Evolutionary conservation across 2,888 invertebrate genomes (phyloP).

Genomic region (Oithona nana): DNA sequence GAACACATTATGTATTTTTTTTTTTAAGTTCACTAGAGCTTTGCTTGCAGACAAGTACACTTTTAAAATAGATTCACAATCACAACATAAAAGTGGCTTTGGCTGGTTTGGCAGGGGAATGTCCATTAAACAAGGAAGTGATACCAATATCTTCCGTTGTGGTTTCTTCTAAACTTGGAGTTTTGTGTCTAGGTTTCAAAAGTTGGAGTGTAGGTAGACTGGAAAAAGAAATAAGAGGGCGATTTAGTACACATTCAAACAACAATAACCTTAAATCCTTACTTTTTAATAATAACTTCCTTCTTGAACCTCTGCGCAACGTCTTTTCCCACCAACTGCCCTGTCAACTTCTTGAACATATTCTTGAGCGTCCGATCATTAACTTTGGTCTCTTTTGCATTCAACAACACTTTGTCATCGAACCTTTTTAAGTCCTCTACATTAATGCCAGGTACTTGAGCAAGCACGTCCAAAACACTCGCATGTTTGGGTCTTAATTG

Average conservation of each 20-base stretch:
- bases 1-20: background rate
- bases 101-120: background rate
- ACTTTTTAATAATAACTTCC: constrained; percentile 66
- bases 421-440: constrained; percentile 58
- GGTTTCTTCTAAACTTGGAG: constrained; percentile 2
- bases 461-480: constrained; percentile 38
- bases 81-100: background rate
- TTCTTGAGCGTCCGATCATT: constrained; percentile 70
- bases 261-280: too few species aligned
- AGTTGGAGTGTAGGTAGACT: constrained; percentile 41
- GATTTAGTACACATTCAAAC: too few species aligned
- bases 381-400: constrained; percentile 38
- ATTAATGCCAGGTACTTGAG: constrained; percentile 59
- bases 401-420: constrained; percentile 53
- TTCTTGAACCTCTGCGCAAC: constrained; percentile 71
- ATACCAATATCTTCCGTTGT: background rate
- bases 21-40: background rate
- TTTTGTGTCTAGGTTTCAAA: constrained; percentile 9
- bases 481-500: constrained; percentile 55
- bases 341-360: constrained; percentile 65
- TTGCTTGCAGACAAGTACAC: too few species aligned
- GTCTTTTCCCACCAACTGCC: constrained; percentile 56
- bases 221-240: too few species aligned
- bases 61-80: background rate
- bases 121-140: background rate